These are phyloP conservation scores for Ovis canadensis DNA, from an alignment of 2,113 vertebrate species.

Conservation along the genomic window DNA sequence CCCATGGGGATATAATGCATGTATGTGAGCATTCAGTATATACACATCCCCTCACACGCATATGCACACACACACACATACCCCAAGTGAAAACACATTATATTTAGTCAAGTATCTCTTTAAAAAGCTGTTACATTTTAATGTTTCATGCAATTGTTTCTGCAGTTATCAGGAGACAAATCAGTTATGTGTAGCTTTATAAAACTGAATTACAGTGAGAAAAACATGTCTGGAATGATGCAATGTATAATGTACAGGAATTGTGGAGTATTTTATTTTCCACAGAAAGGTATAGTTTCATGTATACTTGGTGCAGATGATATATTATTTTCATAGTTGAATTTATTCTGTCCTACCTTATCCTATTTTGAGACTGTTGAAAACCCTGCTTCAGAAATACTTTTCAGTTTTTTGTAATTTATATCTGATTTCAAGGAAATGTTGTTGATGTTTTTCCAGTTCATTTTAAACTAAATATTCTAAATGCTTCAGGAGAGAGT, in stretches of 20 bases:
- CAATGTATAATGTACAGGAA: neutral
- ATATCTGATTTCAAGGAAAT: slow-evolving; percentile 55
- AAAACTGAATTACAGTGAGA: neutral
- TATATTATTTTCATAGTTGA: neutral
- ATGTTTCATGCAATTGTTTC: slow-evolving; percentile 1
- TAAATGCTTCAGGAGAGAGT: slow-evolving; percentile 16
- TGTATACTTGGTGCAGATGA: neutral
- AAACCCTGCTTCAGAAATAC: neutral
- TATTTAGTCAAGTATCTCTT: neutral
- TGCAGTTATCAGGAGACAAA: neutral
- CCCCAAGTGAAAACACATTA: neutral
- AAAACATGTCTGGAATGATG: neutral
- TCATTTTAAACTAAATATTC: slow-evolving; percentile 59
- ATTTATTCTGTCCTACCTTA: neutral
- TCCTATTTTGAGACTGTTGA: neutral
- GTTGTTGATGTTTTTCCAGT: slow-evolving; percentile 44
- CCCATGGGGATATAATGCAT: neutral
- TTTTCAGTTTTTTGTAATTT: slow-evolving; percentile 46
- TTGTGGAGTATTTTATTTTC: neutral
- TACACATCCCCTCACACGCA: neutral
- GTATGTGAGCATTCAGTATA: neutral
- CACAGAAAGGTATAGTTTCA: neutral
- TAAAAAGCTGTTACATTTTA: slow-evolving; percentile 28
- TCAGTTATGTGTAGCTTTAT: neutral
- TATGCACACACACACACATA: neutral